Conservation (phyloP, 1,140 invertebrate genomes). For the Prorops nasuta region DNA sequence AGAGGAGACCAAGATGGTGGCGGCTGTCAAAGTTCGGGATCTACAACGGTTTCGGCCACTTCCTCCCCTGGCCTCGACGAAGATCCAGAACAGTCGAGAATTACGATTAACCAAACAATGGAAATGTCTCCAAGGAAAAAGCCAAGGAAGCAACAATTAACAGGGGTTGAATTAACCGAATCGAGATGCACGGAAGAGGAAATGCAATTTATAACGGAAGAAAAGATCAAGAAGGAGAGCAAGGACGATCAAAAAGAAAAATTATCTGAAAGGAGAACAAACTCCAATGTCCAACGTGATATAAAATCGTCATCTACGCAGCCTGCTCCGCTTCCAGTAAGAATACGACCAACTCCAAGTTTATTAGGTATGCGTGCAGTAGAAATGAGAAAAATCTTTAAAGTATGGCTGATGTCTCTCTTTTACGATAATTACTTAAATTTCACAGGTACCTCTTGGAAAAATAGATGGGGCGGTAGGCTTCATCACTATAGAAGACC, state of each 20-base stretch:
- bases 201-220: constrained; percentile 67
- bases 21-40: constrained; percentile 63
- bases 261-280: constrained; percentile 33
- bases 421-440: neutral
- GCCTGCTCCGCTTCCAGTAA: constrained; percentile 26
- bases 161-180: constrained; percentile 48
- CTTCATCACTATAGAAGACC: constrained; percentile 84
- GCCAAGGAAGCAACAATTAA: constrained; percentile 54
- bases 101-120: constrained; percentile 42
- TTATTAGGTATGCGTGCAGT: constrained; percentile 45
- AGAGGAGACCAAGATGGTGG: constrained; percentile 52
- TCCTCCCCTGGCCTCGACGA: constrained; percentile 71
- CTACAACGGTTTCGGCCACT: constrained; percentile 76
- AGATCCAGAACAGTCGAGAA: constrained; percentile 56
- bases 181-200: constrained; percentile 64
- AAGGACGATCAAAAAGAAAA: constrained; percentile 48
- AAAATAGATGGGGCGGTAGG: constrained; percentile 60
- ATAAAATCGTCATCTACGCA: constrained; percentile 23
- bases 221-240: constrained; percentile 57
- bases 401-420: too few relatives aligned
- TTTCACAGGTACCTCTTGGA: constrained; percentile 53
- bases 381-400: too few relatives aligned
- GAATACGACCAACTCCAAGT: constrained; percentile 41
- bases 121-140: constrained; percentile 61
- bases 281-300: constrained; percentile 23